phyloP scores from a whole-genome alignment of 2,113 vertebrate genomes.

The Thalassarche chlororhynchos region DNA sequence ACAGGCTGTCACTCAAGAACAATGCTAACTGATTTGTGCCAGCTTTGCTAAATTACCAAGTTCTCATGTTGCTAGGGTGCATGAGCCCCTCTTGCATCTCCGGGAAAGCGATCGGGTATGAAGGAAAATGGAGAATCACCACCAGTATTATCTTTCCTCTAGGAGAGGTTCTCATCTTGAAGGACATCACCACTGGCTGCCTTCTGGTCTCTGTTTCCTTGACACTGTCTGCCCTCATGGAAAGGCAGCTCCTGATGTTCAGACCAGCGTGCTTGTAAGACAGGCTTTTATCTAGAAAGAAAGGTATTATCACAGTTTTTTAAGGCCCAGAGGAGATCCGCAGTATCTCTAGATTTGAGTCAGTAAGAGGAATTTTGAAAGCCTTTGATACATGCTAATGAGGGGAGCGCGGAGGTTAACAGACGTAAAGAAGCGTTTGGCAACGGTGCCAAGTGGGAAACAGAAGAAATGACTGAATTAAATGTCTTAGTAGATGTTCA shows the following conservation, averaged over 20 bases:
- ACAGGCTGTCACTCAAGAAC: not conserved
- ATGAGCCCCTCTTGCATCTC: not conserved
- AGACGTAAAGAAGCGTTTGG: not conserved
- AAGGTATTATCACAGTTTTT: not conserved
- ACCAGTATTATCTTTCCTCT: not conserved
- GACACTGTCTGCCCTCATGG: not conserved
- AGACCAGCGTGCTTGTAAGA: not conserved
- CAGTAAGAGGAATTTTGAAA: not conserved
- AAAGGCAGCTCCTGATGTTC: not conserved
- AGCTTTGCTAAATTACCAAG: not conserved
- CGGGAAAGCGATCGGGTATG: fast-evolving
- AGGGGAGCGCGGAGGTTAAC: not conserved
- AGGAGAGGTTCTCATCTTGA: not conserved
- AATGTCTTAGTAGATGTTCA: not conserved
- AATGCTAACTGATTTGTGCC: fast-evolving
- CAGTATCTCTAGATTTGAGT: not conserved
- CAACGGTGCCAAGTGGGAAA: not conserved
- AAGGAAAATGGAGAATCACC: not conserved
- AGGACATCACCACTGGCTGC: fast-evolving
- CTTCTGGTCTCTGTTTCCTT: not conserved
- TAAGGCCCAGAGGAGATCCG: not conserved
- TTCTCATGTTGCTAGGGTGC: not conserved
- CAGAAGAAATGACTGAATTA: not conserved
- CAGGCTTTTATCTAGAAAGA: not conserved
- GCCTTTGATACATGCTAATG: not conserved